A percentile compares a stretch with the other conserved stretches of the same genome.
phyloP scores from a whole-genome alignment of 1,140 invertebrate species.

The Aphidius gifuensis region DNA sequence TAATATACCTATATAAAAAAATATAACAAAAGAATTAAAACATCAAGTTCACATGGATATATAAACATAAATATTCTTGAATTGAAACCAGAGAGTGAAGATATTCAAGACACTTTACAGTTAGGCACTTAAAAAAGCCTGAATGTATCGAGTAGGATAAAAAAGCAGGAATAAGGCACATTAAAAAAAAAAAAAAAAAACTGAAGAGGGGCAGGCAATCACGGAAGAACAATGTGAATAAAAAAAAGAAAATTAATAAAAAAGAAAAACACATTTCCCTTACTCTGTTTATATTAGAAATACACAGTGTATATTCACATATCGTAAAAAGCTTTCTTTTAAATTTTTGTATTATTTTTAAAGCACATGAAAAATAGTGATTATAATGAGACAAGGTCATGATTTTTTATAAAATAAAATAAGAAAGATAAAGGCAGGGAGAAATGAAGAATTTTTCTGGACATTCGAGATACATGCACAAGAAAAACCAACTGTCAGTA shows the following conservation, averaged over 20 bases:
- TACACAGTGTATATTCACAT: too few species aligned
- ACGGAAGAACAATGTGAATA: neutral
- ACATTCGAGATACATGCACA: too few species aligned
- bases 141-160: conserved; percentile 15
- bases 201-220: neutral
- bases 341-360: too few species aligned
- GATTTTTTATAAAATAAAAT: neutral
- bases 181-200: conserved; percentile 6
- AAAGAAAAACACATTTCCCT: conserved; percentile 5
- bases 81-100: neutral
- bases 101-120: conserved; percentile 17
- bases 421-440: neutral
- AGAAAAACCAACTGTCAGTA: too few species aligned
- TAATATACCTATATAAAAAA: neutral
- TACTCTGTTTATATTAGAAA: too few species aligned
- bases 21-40: neutral
- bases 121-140: conserved; percentile 21
- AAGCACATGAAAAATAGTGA: too few species aligned
- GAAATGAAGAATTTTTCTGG: neutral
- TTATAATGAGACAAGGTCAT: too few species aligned
- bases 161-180: neutral
- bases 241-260: conserved; percentile 5
- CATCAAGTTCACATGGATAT: too few species aligned
- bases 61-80: too few species aligned
- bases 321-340: too few species aligned